Evolutionary conservation across 2,113 vertebrate genomes (phyloP), one percentile per base, ranked within the genome.

Genomic region (Pollimyrus isidori): DNA sequence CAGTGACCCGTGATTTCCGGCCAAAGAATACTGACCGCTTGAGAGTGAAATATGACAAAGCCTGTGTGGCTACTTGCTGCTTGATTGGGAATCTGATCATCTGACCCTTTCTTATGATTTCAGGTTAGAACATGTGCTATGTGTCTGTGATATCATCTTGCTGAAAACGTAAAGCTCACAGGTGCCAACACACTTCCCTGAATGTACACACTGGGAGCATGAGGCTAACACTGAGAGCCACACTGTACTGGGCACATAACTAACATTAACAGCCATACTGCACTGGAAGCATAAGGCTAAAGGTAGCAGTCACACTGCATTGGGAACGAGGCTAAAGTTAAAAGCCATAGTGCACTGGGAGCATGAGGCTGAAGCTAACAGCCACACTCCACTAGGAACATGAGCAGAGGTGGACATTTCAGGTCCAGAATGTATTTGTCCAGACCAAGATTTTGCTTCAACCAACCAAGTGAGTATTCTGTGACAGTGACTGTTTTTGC

Each of bases 81-180:
- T 92, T 94, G 93, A 95, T 91, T 94, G 91, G 94, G 89, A 94
- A 95, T 90, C 89, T 91, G 93, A 96, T 88, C 91, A 93, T 90
- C 92, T 93, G 92, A 95, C 94, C 95, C 95, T 10, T 76, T 76
- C 26, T 76, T 42, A 42, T 10, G 73, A 76, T 42, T 35, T 15
- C 35, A 42, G 13, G 42, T 42, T 39, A 42, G 73, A 39, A 19
- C 15, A 76, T 42, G 35, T 76, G 13, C 35, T 13, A 39, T 13
- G 15, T 76, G 11, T 39, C 69, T 15, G 69, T 39, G 30, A 17
- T 1, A 7, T 76, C 62, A 69, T 30, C 10, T 69, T 9, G 2
- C 10, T 26, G 62, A 13, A 69, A 69, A 69, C 10, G n/a, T 69
- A 69, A 69, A 69, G 62, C n/a, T 69, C 26, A 69, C n/a, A 69